Evolutionary conservation across 2,113 vertebrate species (phyloP), one percentile per base, ranked within the genome.

Genomic region (Pelobates fuscus): DNA sequence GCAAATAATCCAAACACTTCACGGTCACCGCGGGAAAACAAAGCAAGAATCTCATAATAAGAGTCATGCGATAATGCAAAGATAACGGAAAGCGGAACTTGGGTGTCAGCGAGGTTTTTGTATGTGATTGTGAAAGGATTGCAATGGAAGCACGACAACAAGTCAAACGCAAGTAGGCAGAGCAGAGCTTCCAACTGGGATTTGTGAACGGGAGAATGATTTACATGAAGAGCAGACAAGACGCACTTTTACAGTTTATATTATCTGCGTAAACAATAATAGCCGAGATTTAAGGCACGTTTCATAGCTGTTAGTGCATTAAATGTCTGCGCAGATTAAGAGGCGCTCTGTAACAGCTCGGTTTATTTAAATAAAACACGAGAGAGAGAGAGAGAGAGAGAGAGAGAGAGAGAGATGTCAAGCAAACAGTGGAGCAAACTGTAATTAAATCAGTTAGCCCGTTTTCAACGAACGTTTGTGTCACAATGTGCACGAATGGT

Each of bases 1-100:
- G 59, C 59, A 61, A 61, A 61, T 61, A 23, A 15, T 4, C 24
- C 18, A 30, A 61, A 61, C 59, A 29, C 27, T 61, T 61, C 18
- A 61, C 5, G 21, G 52, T 3, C 52, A 23, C 52, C 21, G 1
- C 17, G 52, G 59, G 27, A 61, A 61, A 29, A 30, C 57, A 30
- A 61, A 18, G 10, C 32, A 37, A 61, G 17, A 25, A 59, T 14
- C 26, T 2, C 12, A 30, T 18, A 29, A 61, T n/a, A 61, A 3
- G 25, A 2, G 27, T 17, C 59, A 29, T 6, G 5, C 5, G 25
- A 61, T 61, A 26, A 29, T 61, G 25, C 11, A 30, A 29, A 37
- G 4, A 29, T 18, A 61, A 3, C 29, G 59, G 18, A n/a, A 27
- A 8, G 26, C 17, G 18, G 7, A 29, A 61, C 52, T 4, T 17